A percentile compares a stretch with the other conserved stretches of the same genome.
Conservation (phyloP, 2,797 vertebrate species). For the Pitangus sulphuratus region DNA sequence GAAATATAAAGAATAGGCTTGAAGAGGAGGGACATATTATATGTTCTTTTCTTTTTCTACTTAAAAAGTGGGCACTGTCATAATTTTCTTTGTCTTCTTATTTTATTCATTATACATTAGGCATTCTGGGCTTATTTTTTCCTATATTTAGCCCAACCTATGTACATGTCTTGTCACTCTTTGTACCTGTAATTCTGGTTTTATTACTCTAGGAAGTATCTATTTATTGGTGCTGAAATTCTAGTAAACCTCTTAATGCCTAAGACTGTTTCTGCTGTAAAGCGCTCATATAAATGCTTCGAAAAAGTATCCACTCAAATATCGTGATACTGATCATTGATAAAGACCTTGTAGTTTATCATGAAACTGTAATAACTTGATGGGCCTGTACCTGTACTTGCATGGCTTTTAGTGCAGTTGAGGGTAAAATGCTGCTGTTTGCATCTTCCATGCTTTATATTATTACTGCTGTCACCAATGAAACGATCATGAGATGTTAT, state of each 20-base stretch:
- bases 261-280: neutral
- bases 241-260: neutral
- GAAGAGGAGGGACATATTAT: neutral
- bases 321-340: neutral
- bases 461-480: neutral
- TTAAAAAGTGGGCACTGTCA: neutral
- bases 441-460: neutral
- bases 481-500: neutral
- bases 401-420: neutral
- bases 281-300: neutral
- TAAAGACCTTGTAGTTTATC: neutral
- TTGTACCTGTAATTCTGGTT: neutral
- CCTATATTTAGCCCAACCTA: neutral
- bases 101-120: neutral
- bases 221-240: neutral
- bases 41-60: neutral
- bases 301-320: neutral
- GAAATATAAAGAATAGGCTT: neutral
- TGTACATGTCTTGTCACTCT: accelerated
- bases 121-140: neutral
- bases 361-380: neutral
- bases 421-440: neutral
- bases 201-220: neutral
- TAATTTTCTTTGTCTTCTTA: neutral
- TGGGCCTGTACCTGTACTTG: neutral